A percentile compares a stretch with the other conserved stretches of the same genome.
These are phyloP conservation scores for Neodontobutis hainanensis DNA, from an alignment of 2,113 vertebrate genomes.

Conservation along the genomic window DNA sequence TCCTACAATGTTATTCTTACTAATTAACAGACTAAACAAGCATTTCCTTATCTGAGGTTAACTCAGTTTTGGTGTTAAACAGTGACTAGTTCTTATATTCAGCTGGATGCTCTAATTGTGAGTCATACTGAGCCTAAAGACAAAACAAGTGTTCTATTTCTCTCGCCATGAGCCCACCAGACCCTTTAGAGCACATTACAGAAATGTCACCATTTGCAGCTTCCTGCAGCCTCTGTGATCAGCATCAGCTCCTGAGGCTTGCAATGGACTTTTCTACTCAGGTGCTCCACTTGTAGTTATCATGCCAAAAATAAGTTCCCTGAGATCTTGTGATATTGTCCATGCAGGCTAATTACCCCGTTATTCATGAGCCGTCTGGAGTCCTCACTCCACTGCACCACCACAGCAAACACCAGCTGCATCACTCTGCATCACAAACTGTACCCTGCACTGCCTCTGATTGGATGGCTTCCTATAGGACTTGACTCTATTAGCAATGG, in stretches of 20 bases:
- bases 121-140: slow-evolving; percentile 15
- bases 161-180: slow-evolving; percentile 1
- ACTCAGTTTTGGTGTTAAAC: slow-evolving; percentile 6
- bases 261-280: slow-evolving; percentile 26
- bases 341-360: slow-evolving; percentile 51
- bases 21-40: neutral
- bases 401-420: slow-evolving; percentile 46
- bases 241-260: slow-evolving; percentile 2
- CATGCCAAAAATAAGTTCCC: slow-evolving; percentile 33
- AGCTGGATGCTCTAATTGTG: neutral
- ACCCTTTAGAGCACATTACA: slow-evolving; percentile 14
- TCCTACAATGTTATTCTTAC: neutral
- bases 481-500: slow-evolving; percentile 60
- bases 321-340: slow-evolving; percentile 32
- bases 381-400: slow-evolving; percentile 24
- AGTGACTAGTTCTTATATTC: neutral
- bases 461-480: slow-evolving; percentile 44
- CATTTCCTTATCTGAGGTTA: neutral
- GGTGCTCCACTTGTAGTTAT: slow-evolving; percentile 24
- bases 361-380: slow-evolving; percentile 55
- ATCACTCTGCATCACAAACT: slow-evolving; percentile 22
- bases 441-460: slow-evolving; percentile 43
- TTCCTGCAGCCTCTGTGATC: slow-evolving; percentile 24
- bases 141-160: slow-evolving; percentile 8
- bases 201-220: slow-evolving; percentile 17